Base-by-base conservation (phyloP, 2,888 invertebrate genomes). In the Tiliacea citrago region DNA sequence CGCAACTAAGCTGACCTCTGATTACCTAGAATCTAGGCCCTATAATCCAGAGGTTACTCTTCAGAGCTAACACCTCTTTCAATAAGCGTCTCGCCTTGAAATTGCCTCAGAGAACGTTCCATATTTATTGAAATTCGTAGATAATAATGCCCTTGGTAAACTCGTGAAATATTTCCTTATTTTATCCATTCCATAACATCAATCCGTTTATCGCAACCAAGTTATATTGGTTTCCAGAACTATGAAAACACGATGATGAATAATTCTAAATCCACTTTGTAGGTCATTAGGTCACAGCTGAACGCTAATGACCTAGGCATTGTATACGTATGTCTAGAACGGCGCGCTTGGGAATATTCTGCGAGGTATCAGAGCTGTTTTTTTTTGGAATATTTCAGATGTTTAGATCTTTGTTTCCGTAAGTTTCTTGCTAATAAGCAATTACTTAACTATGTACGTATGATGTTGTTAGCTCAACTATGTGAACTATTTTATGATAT, bases 261-360 rank as follows among this genome's bases (percentile, higher is more conserved):
- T 75, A 81, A 55, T 77, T 79, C 77, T 77, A 76, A 78, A 78
- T 69, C 55, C 77, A 79, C 76, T 84, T 53, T 83, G 55, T 86
- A 81, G 90, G 90, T 86, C 90, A 91, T 77, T 86, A 77, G 90
- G 90, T 86, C 90, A 90, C 80, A 88, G 86, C 75, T 85, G 75
- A 83, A 77, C 86, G 84, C 81, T 87, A 87, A 81, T 89, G 88
- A 88, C 84, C 89, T 80, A 87, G 88, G 80, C 83, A 85, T 85
- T 86, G 82, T 76, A 84, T 84, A 83, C 70, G 81, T 79, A 74
- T 77, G 62, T 58, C 66, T 72, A 77, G 70, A 73, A 57, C 55
- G 58, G 61, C 72, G 73, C 53, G 73, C 73, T 67, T 73, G 73
- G 55, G 63, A 84, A 84, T 77, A 45, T 74, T 81, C 61, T 77